Conservation (phyloP, 2,888 invertebrate species). For the Phaonia tiefii region DNA sequence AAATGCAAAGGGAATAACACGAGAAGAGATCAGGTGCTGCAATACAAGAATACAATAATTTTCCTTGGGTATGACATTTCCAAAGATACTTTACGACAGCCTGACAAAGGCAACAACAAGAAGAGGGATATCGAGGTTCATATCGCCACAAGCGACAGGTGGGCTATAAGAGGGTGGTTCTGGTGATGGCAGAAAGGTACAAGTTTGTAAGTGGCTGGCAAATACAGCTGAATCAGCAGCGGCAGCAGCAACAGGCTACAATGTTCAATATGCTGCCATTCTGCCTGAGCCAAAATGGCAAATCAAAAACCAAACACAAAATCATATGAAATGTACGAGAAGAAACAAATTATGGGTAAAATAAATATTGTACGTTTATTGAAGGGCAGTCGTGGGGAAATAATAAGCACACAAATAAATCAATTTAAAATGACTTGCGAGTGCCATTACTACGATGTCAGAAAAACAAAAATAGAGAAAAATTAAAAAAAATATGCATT, state of each 20-base stretch:
- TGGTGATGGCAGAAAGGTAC: no score
- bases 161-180: constrained; percentile 17
- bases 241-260: constrained; percentile 51
- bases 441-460: no score
- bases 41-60: constrained; percentile 20
- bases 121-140: neutral
- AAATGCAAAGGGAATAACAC: constrained; percentile 19
- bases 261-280: neutral
- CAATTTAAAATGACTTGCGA: no score
- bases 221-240: constrained; percentile 61
- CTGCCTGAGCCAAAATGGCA: constrained; percentile 1
- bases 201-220: neutral
- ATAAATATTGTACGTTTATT: neutral
- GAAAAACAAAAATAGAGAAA: no score
- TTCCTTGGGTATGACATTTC: constrained; percentile 57
- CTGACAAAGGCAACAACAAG: neutral
- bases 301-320: constrained; percentile 25
- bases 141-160: constrained; percentile 16
- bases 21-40: no score
- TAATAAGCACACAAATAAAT: constrained; percentile 8
- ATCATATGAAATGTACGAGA: neutral
- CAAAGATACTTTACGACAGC: constrained; percentile 5
- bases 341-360: constrained; percentile 21
- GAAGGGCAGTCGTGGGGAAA: neutral
- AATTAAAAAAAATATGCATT: no score